phyloP scores from a whole-genome alignment of 2,888 invertebrate species.

The Tinea semifulvella region DNA sequence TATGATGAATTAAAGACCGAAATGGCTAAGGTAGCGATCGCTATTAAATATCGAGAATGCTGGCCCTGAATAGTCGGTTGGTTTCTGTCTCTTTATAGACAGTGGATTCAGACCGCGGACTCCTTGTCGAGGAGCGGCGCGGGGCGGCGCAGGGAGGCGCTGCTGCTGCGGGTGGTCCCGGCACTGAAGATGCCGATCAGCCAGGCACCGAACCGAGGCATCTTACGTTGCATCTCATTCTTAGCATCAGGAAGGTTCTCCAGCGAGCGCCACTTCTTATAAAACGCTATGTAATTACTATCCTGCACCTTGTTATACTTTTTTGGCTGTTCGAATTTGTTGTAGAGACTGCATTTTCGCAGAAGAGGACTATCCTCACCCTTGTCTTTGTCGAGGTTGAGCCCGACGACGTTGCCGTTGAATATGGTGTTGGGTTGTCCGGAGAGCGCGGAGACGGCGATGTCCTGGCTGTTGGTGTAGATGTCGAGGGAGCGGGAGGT shows the following conservation, averaged over 20 bases:
- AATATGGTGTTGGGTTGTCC: conserved; percentile 34
- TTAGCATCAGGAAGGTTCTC: conserved; percentile 69
- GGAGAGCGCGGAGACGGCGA: conserved; percentile 36
- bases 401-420: conserved; percentile 52
- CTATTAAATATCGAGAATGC: too few species aligned
- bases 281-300: conserved; percentile 55
- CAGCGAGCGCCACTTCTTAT: conserved; percentile 82
- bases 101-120: conserved; percentile 56
- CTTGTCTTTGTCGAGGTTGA: conserved; percentile 39
- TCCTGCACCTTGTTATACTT: conserved; percentile 50
- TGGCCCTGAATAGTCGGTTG: too few species aligned
- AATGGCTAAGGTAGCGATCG: too few species aligned
- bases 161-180: conserved; percentile 73
- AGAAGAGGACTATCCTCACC: conserved; percentile 58
- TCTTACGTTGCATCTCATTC: conserved; percentile 57
- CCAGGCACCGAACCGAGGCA: conserved; percentile 75
- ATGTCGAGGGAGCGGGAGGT: conserved; percentile 26
- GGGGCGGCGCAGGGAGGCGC: conserved; percentile 49
- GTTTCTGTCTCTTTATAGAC: too few species aligned
- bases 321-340: conserved; percentile 43
- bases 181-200: conserved; percentile 79
- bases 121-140: conserved; percentile 57
- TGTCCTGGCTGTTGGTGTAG: conserved; percentile 24
- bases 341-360: conserved; percentile 46
- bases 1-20: too few species aligned